Conservation (phyloP, 2,888 invertebrate species). For the Drosophila hamatofila region DNA sequence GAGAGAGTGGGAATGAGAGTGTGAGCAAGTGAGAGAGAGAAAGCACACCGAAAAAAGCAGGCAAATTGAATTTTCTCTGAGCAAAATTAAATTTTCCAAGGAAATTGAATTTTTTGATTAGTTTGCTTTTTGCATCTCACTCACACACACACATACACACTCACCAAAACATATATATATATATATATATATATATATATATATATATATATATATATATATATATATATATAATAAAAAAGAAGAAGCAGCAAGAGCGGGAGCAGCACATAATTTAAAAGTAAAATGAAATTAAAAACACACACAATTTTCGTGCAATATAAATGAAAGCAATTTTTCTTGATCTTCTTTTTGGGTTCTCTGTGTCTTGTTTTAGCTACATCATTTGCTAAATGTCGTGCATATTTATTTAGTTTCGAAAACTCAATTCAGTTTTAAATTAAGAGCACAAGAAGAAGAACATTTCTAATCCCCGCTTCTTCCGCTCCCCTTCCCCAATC, state of each 20-base stretch:
- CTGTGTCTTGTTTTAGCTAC: slow-evolving; percentile 21
- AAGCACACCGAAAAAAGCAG: slow-evolving; percentile 58
- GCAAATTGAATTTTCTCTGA: slow-evolving; percentile 80
- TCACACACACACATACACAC: slow-evolving; percentile 62
- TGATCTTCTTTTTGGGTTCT: background rate
- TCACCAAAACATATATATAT: slow-evolving; percentile 27
- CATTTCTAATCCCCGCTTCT: slow-evolving; percentile 31
- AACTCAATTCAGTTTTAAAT: slow-evolving; percentile 53
- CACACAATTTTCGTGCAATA: slow-evolving; percentile 48
- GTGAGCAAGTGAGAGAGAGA: background rate
- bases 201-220: slow-evolving; percentile 4
- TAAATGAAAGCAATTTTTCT: slow-evolving; percentile 55
- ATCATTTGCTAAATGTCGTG: slow-evolving; percentile 35
- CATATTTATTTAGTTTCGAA: slow-evolving; percentile 42
- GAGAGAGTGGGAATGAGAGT: background rate
- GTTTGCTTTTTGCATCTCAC: slow-evolving; percentile 83
- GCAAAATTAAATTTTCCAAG: slow-evolving; percentile 81
- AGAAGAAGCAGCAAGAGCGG: slow-evolving; percentile 17
- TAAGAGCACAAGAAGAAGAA: slow-evolving; percentile 24
- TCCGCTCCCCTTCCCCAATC: background rate
- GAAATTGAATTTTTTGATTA: slow-evolving; percentile 84
- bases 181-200: background rate
- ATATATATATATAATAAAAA: background rate
- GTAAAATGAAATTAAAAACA: slow-evolving; percentile 79
- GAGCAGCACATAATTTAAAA: slow-evolving; percentile 71